Base-by-base conservation (phyloP, 2,888 invertebrate species). In the Cosmia trapezina region DNA sequence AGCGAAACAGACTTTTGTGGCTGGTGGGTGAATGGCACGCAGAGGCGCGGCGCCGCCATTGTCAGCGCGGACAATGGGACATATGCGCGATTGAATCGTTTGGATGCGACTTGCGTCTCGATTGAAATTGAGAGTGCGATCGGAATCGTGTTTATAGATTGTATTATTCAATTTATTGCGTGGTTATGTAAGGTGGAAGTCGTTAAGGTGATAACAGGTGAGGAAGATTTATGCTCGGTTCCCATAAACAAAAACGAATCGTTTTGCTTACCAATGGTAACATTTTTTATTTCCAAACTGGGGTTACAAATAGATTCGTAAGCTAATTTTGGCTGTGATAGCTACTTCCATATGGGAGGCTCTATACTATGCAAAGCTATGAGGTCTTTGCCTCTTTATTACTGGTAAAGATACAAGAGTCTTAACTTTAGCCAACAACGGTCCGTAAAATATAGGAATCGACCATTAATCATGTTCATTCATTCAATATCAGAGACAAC, bases 1-100 rank as follows among this genome's bases (percentile, higher is more conserved):
- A 94, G 94, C 91, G 91, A 94, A 94, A 94, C 93, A 94, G 92
- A 95, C 94, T 95, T 95, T 94, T 95, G 94, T 94, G 92, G 92
- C 86, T 86, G 88, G 83, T 81, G 80, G 84, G 77, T 94, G 93
- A 94, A 94, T 94, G 88, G 92, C 89, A 92, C 93, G 90, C 90
- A 88, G 92, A 90, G 89, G 89, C 88, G 88, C 86, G 88, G 87
- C 84, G 80, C 69, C 83, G 78, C 81, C 89, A 93, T 95, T 95
- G 94, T 94, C 88, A 81, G 68, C 77, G 81, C 91, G 93, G 92
- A 95, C 95, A 96, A 95, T 93, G 90, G 93, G 87, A 89, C 91
- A 90, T 91, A 91, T 93, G 94, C 93, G 94, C 94, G 94, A 93
- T 94, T 93, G 92, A 93, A 94, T 93, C 89, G 92, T 88, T 89